Conservation (phyloP, 2,888 invertebrate genomes). For the Drosophila rellima region DNA sequence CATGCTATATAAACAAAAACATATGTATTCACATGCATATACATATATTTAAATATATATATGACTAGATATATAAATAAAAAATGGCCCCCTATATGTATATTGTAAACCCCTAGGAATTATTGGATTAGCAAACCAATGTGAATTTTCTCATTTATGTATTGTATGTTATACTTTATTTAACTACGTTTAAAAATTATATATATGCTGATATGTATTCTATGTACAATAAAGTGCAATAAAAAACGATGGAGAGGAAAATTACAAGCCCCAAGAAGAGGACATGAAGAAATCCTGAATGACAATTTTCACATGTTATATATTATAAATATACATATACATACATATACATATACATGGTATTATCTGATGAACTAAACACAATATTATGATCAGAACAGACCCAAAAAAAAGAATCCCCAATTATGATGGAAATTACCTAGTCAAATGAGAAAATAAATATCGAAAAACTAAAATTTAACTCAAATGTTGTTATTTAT, state of each 20-base stretch:
- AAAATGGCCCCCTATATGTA: slow-evolving; percentile 47
- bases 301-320: slow-evolving; percentile 71
- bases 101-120: slow-evolving; percentile 55
- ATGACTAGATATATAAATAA: slow-evolving; percentile 26
- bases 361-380: slow-evolving; percentile 72
- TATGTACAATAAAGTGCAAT: slow-evolving; percentile 61
- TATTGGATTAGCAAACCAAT: slow-evolving; percentile 35
- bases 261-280: slow-evolving; percentile 9
- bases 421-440: slow-evolving; percentile 68
- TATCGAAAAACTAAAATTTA: slow-evolving; percentile 64
- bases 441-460: slow-evolving; percentile 85
- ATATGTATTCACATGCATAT: slow-evolving; percentile 13
- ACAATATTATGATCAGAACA: slow-evolving; percentile 66
- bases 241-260: slow-evolving; percentile 13
- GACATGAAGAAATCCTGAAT: slow-evolving; percentile 21
- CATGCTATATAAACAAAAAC: slow-evolving; percentile 25
- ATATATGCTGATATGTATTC: slow-evolving; percentile 45
- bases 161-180: slow-evolving; percentile 68
- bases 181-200: slow-evolving; percentile 65
- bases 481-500: slow-evolving; percentile 6
- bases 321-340: slow-evolving; percentile 56
- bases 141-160: slow-evolving; percentile 51
- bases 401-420: slow-evolving; percentile 37
- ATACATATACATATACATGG: slow-evolving; percentile 63
- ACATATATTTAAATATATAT: slow-evolving; percentile 26